phyloP scores from a whole-genome alignment of 2,113 vertebrate species.

The Hassar affinis region DNA sequence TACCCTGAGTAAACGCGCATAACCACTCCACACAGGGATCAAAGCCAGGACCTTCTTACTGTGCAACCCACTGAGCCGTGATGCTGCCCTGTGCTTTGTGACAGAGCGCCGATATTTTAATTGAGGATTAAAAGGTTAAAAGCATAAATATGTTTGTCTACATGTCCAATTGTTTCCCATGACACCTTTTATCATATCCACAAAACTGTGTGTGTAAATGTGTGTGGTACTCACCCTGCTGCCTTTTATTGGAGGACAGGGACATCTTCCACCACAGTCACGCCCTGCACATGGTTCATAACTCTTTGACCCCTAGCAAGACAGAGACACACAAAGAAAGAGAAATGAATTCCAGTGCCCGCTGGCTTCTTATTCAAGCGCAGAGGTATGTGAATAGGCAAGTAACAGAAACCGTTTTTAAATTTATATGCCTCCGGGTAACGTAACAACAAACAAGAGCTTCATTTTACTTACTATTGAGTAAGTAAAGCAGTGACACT shows the following conservation, averaged over 20 bases:
- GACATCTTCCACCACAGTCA: conserved; percentile 48
- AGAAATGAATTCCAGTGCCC: conserved; percentile 16
- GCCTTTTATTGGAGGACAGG: conserved; percentile 49
- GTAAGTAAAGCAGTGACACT: neutral
- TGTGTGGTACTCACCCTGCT: conserved; percentile 50
- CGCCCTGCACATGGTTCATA: conserved; percentile 51
- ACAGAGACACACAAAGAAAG: conserved; percentile 35
- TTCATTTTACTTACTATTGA: too few species aligned
- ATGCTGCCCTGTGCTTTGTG: neutral
- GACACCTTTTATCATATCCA: too few species aligned
- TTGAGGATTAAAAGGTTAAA: too few species aligned
- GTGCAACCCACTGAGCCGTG: too few species aligned
- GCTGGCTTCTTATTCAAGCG: neutral
- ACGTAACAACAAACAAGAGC: neutral
- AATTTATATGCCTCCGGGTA: neutral
- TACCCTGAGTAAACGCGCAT: too few species aligned
- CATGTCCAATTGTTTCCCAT: too few species aligned
- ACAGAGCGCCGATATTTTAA: neutral
- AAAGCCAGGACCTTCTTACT: too few species aligned
- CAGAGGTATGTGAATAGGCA: neutral
- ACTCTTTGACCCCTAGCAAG: conserved; percentile 37
- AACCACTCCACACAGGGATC: too few species aligned
- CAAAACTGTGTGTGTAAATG: too few species aligned
- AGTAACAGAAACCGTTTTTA: neutral
- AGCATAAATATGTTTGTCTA: too few species aligned